Conservation (phyloP, 2,113 vertebrate species). For the Bos javanicus region DNA sequence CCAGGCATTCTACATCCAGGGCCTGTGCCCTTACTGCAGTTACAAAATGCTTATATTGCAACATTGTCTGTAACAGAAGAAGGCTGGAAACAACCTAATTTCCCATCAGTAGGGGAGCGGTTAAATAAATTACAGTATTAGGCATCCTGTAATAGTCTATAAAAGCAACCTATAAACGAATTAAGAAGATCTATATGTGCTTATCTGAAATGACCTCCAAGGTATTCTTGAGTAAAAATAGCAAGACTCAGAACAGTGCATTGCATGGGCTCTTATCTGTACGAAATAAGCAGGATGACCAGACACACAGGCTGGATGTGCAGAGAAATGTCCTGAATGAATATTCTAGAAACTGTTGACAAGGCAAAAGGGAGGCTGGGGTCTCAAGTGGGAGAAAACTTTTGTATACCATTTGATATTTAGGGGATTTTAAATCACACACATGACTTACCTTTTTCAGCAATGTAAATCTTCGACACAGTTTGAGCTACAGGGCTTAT, state of each 20-base stretch:
- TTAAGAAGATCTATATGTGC: conserved; percentile 25
- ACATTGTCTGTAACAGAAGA: background rate
- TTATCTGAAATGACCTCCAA: conserved; percentile 8
- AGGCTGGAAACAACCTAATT: background rate
- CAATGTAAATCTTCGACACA: background rate
- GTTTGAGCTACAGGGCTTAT: background rate
- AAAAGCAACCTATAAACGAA: conserved; percentile 26
- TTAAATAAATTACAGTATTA: conserved; percentile 23
- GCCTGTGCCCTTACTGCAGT: background rate
- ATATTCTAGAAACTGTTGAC: background rate
- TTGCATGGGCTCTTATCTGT: background rate
- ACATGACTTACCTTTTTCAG: background rate
- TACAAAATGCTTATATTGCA: background rate
- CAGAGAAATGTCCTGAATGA: background rate
- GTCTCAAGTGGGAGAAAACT: background rate
- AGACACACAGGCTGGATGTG: background rate
- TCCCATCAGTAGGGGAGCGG: conserved; percentile 16
- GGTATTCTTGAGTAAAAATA: background rate
- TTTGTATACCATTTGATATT: background rate
- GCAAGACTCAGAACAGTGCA: background rate
- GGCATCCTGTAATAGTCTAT: background rate
- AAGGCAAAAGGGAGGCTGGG: background rate
- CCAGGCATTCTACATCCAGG: background rate
- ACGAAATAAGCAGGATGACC: background rate
- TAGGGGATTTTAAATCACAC: background rate